phyloP scores from a whole-genome alignment of 23 tunicate genomes.

The Ciona savignyi region DNA sequence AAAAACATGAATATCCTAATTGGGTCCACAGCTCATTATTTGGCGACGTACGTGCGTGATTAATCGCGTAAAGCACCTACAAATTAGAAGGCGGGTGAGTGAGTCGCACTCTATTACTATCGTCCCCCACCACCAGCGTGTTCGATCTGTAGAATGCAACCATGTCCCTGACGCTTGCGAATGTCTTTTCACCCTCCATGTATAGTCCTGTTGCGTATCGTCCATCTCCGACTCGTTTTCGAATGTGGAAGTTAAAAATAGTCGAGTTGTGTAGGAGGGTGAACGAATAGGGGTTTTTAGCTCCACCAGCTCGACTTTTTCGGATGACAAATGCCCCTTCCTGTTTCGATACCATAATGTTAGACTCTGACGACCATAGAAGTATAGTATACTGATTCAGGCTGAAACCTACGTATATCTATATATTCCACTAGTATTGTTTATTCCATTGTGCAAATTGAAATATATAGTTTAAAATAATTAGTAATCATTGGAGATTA shows the following conservation, averaged over 20 bases:
- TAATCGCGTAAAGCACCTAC: no score
- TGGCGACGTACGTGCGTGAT: no score
- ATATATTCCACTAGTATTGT: no score
- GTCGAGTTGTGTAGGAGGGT: conserved; percentile 41
- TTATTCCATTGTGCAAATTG: no score
- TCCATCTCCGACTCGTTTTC: conserved; percentile 36
- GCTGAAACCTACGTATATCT: no score
- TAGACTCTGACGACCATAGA: no score
- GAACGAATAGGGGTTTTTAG: conserved; percentile 57
- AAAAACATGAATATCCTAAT: no score
- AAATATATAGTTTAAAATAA: neutral
- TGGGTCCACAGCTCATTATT: no score
- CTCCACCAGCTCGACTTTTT: conserved; percentile 43
- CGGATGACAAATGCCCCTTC: conserved; percentile 80
- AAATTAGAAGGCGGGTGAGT: neutral
- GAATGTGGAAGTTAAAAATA: conserved; percentile 77
- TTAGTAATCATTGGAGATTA: no score
- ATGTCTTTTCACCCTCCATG: conserved; percentile 59
- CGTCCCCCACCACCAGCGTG: conserved; percentile 62
- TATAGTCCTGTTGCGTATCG: conserved; percentile 64
- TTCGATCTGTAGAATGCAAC: conserved; percentile 48
- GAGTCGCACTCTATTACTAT: conserved; percentile 7
- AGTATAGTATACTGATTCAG: no score
- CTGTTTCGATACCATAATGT: conserved; percentile 17
- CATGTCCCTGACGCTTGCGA: conserved; percentile 43